Conservation (phyloP, 2,797 vertebrate species). For the Thamnophis elegans region DNA sequence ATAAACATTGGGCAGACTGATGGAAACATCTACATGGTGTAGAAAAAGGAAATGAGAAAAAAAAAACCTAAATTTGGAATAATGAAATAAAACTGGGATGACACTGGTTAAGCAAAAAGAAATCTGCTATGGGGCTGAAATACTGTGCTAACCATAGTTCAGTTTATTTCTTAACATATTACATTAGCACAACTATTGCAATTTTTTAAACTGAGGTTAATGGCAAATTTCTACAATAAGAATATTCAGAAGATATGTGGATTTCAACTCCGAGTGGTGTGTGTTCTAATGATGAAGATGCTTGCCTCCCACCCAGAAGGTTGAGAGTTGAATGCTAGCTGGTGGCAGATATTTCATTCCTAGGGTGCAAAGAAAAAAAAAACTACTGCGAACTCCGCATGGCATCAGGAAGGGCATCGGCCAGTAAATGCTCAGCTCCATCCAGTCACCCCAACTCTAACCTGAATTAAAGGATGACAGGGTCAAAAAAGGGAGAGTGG, state of each 20-base stretch:
- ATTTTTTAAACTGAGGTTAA: background rate
- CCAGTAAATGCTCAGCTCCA: background rate
- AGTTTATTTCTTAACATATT: background rate
- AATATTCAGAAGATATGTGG: background rate
- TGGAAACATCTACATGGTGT: background rate
- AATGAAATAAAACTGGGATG: background rate
- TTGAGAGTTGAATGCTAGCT: background rate
- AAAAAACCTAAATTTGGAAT: background rate
- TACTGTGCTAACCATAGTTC: background rate
- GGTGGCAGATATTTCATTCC: background rate
- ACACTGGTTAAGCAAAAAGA: background rate
- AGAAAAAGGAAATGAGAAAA: background rate
- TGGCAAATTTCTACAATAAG: background rate
- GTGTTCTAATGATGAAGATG: background rate
- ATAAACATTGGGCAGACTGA: background rate
- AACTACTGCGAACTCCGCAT: background rate
- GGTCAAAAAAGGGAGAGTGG: background rate
- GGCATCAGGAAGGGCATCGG: background rate
- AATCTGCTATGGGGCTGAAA: background rate
- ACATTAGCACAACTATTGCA: background rate
- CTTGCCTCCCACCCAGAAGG: background rate
- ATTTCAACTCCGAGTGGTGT: background rate
- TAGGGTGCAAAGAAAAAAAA: background rate
- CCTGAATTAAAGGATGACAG: background rate
- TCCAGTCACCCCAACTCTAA: background rate